phyloP scores from a whole-genome alignment of 1,140 invertebrate genomes.

The Musca domestica region DNA sequence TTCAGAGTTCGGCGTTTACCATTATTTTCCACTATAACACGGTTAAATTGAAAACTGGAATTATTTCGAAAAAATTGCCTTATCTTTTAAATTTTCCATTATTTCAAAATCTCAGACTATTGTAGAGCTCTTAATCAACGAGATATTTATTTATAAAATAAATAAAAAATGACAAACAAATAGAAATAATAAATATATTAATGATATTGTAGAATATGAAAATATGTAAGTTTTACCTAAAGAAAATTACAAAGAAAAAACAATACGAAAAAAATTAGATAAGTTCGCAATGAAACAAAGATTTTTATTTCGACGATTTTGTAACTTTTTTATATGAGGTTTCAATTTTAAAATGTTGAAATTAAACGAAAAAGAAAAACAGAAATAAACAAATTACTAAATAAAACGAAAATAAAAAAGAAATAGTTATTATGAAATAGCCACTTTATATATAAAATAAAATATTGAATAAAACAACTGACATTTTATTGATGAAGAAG shows the following conservation, averaged over 20 bases:
- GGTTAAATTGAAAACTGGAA: too few relatives aligned
- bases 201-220: conserved; percentile 1
- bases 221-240: neutral
- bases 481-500: too few relatives aligned
- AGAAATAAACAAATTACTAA: neutral
- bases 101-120: too few relatives aligned
- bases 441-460: too few relatives aligned
- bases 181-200: neutral
- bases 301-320: conserved; percentile 1
- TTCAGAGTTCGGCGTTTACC: too few relatives aligned
- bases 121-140: too few relatives aligned
- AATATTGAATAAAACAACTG: too few relatives aligned
- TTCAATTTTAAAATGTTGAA: conserved; percentile 16
- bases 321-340: conserved; percentile 21
- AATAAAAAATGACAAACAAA: conserved; percentile 8
- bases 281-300: neutral
- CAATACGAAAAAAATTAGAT: conserved; percentile 1
- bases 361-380: conserved; percentile 8
- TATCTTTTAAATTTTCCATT: too few relatives aligned
- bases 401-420: neutral
- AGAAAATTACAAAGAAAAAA: neutral
- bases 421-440: neutral
- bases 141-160: neutral
- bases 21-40: too few relatives aligned
- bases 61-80: too few relatives aligned